Base-by-base conservation (phyloP, 2,888 invertebrate species). In the Adelognathus sp. region DNA sequence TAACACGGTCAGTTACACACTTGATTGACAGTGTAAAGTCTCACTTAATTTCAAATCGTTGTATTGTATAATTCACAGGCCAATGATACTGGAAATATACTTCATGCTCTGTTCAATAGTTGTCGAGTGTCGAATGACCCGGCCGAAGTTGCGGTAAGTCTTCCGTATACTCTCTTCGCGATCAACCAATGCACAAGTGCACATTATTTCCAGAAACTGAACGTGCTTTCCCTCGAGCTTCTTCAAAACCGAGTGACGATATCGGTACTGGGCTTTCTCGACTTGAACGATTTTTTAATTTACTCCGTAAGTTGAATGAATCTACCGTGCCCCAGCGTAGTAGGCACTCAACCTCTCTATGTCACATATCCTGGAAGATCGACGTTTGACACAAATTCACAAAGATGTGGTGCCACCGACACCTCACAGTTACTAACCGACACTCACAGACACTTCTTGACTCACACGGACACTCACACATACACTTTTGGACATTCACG, bases 191-290 rank as follows among this genome's bases (percentile, higher is more conserved):
- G 0, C 31, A 52, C 36, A 24, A 21, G 2, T 36, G 5, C 0
- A 39, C 39, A 9, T 4, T 3, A 3, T 27, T 60, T 60, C 6
- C 31, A 67, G 66, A 41, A 54, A 41, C 24, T 67, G 1, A 16
- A 16, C 1, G 16, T 27, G n/a, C 31, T 63, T 3, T 44, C 46
- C 0, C 31, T 63, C 29, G 63, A 63, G 31, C 46, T 63, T 11
- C 31, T 63, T 3, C 63, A 46, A 63, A 63, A 46, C 29, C 63
- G 46, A 46, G 46, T 63, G 11, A 63, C 18, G 1, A 18, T 63
- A 46, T 31, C 63, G 18, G 9, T 46, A 18, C 9, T 63, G 11
- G 63, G 46, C 4, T 33, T 63, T 4, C 11, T 63, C 11, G 29
- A 46, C 3, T 18, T 63, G 4, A 21, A 63, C 63, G 3, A 63